Evolutionary conservation across 2,113 vertebrate genomes (phyloP).

Genomic region (Gopherus flavomarginatus): DNA sequence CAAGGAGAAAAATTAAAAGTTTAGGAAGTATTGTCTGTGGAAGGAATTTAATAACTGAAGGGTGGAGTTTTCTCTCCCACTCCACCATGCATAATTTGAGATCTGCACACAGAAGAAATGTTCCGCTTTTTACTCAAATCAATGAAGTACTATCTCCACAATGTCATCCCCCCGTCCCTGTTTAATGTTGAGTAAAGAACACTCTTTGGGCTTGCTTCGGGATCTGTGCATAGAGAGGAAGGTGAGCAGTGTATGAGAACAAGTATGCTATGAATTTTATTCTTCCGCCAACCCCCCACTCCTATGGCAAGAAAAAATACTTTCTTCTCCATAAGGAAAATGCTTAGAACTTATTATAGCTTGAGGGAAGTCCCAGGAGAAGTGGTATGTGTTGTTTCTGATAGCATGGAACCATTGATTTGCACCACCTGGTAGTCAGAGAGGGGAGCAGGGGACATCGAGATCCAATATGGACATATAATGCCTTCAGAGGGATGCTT

Average conservation of each 20-base stretch:
- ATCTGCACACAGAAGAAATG: not conserved
- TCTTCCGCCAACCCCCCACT: not conserved
- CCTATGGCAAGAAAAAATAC: not conserved
- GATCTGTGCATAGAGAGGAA: not conserved
- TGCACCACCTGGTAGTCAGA: not conserved
- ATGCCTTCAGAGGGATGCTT: not conserved
- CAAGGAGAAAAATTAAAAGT: not conserved
- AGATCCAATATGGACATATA: not conserved
- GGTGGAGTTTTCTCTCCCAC: accelerated
- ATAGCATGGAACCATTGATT: not conserved
- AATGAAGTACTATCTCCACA: not conserved
- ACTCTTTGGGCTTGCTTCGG: not conserved
- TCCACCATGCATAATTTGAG: not conserved
- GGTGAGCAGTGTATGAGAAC: not conserved
- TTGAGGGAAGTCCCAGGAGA: not conserved
- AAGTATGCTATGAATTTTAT: not conserved
- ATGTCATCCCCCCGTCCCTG: not conserved
- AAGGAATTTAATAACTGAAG: not conserved
- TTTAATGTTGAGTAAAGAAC: not conserved
- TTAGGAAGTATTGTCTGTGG: not conserved
- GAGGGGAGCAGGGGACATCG: not conserved
- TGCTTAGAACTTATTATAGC: not conserved
- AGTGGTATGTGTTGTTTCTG: not conserved
- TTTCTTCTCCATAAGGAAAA: not conserved
- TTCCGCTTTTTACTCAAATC: not conserved